A percentile compares a stretch with the other conserved stretches of the same genome.
Conservation (phyloP, 2,113 vertebrate genomes). For the Setophaga kirtlandii region DNA sequence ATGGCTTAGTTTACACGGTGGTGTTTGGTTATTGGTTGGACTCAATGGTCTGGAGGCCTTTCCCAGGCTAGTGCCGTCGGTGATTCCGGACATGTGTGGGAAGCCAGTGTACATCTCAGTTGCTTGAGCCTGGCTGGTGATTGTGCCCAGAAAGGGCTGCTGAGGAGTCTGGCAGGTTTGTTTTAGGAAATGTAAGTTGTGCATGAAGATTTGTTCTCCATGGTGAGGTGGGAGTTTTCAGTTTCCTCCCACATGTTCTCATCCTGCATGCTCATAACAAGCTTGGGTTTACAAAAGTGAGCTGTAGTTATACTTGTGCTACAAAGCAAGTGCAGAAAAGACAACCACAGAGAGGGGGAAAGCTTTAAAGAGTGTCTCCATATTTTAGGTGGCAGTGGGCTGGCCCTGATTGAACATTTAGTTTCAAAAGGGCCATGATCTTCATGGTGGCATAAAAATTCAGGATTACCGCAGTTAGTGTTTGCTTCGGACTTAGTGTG, state of each 20-base stretch:
- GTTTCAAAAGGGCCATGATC: fast-evolving
- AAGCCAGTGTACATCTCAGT: fast-evolving
- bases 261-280: fast-evolving
- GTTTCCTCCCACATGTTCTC: neutral
- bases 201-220: fast-evolving
- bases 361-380: fast-evolving
- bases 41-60: neutral
- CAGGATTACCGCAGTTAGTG: neutral
- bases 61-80: neutral
- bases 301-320: neutral
- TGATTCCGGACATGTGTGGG: neutral
- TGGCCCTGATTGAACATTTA: neutral
- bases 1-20: fast-evolving
- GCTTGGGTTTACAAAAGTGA: neutral
- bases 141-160: neutral
- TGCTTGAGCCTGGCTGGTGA: too few relatives aligned
- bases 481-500: neutral
- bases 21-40: neutral
- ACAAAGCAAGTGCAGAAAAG: neutral
- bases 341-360: neutral
- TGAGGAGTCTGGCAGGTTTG: neutral
- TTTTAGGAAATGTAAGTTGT: too few relatives aligned
- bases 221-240: neutral
- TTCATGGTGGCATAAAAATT: neutral
- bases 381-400: neutral